Evolutionary conservation across 2,888 invertebrate species (phyloP).

Genomic region (Dryomyza anilis): DNA sequence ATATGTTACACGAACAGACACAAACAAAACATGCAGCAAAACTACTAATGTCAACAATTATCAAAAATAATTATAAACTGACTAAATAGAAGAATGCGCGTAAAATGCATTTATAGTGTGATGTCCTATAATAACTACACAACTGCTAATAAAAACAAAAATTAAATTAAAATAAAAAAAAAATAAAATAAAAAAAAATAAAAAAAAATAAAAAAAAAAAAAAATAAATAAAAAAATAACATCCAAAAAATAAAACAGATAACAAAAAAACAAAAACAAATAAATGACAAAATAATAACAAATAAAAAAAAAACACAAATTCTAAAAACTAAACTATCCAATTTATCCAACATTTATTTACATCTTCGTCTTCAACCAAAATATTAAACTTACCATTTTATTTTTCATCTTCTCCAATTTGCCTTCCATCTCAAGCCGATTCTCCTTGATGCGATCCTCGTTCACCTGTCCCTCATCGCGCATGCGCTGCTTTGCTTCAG

Average conservation of each 20-base stretch:
- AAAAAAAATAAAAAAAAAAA: too few species aligned
- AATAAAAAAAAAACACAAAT: not conserved
- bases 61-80: too few species aligned
- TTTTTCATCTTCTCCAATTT: conserved; percentile 80
- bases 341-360: conserved; percentile 4
- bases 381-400: conserved; percentile 74
- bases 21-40: too few species aligned
- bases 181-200: too few species aligned
- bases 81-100: too few species aligned
- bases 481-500: conserved; percentile 46
- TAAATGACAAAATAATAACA: not conserved
- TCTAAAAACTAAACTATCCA: not conserved
- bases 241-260: conserved; percentile 11
- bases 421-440: conserved; percentile 70
- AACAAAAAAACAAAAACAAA: not conserved
- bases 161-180: too few species aligned
- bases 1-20: too few species aligned
- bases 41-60: too few species aligned
- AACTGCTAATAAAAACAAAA: too few species aligned
- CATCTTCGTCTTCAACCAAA: too few species aligned
- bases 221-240: not conserved
- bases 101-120: too few species aligned
- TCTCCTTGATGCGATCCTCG: conserved; percentile 56
- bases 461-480: conserved; percentile 38
- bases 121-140: too few species aligned